Evolutionary conservation across 1,140 invertebrate species (phyloP).

Genomic region (Bombus soroeensis): DNA sequence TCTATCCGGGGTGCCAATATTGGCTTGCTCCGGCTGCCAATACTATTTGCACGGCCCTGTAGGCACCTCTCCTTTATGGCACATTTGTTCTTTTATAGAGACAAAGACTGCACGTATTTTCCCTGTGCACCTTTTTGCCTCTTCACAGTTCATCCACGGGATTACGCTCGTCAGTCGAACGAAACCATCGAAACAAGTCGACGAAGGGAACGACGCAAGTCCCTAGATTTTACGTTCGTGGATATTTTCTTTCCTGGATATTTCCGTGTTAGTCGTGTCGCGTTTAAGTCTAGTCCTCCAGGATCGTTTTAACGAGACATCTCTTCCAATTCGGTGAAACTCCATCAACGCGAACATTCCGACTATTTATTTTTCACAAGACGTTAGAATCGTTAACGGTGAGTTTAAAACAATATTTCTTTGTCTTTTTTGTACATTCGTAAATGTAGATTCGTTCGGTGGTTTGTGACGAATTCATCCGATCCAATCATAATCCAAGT

Average conservation of each 20-base stretch:
- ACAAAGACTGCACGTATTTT: constrained; percentile 50
- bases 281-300: background rate
- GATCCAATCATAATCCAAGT: background rate
- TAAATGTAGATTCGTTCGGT: too few relatives aligned
- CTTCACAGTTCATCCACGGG: constrained; percentile 46
- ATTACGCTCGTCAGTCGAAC: constrained; percentile 48
- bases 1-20: constrained; percentile 26
- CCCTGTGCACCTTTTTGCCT: constrained; percentile 32
- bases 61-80: constrained; percentile 44
- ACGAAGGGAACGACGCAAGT: constrained; percentile 11
- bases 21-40: constrained; percentile 42
- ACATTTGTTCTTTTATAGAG: constrained; percentile 44
- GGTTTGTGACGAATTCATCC: background rate
- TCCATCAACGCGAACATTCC: background rate
- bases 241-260: constrained; percentile 18
- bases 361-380: background rate
- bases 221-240: constrained; percentile 16
- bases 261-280: background rate
- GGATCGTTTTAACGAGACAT: background rate
- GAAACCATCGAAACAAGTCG: constrained; percentile 12
- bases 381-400: background rate
- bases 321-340: background rate
- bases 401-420: too few relatives aligned
- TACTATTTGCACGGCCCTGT: constrained; percentile 54
- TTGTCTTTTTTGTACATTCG: too few relatives aligned